Conservation (phyloP, 1,140 invertebrate species). For the Phymastichus coffea region DNA sequence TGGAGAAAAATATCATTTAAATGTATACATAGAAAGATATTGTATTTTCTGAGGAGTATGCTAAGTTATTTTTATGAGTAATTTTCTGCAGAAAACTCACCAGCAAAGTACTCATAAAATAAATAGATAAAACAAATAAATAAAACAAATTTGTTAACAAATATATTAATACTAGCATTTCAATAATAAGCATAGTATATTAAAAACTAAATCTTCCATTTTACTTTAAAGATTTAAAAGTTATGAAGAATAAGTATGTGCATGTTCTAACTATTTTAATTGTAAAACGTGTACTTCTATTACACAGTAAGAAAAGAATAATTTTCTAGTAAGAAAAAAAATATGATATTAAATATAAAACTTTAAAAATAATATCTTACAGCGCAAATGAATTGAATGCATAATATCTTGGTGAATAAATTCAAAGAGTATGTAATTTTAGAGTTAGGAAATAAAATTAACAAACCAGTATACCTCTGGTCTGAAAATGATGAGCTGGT, state of each 20-base stretch:
- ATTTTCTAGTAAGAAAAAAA: constrained; percentile 3
- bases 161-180: background rate
- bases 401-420: too few species aligned
- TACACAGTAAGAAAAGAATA: background rate
- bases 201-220: too few species aligned
- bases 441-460: constrained; percentile 20
- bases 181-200: background rate
- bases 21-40: too few species aligned
- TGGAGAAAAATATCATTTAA: too few species aligned
- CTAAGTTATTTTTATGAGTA: background rate
- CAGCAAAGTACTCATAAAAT: background rate
- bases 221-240: background rate
- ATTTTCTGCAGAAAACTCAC: background rate
- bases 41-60: too few species aligned
- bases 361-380: too few species aligned
- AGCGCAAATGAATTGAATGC: too few species aligned
- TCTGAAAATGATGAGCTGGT: constrained; percentile 38
- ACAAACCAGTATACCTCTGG: constrained; percentile 53
- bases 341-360: constrained; percentile 6
- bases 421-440: too few species aligned
- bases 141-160: background rate
- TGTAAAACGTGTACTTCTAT: too few species aligned
- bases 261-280: background rate
- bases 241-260: background rate
- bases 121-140: background rate